phyloP scores from a whole-genome alignment of 2,797 vertebrate genomes.

The Pteronotus mesoamericanus region DNA sequence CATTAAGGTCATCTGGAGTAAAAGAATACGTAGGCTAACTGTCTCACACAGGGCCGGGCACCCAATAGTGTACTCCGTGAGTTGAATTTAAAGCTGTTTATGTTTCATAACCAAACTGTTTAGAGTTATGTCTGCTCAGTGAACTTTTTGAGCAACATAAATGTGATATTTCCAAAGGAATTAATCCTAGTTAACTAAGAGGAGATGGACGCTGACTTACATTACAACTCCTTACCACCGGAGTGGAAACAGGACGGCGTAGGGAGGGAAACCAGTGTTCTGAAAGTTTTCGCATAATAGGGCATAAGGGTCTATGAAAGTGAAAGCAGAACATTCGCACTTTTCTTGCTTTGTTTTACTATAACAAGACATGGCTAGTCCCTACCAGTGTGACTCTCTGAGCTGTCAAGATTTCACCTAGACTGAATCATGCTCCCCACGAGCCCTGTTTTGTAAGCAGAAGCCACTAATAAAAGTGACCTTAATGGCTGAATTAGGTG shows the following conservation, averaged over 20 bases:
- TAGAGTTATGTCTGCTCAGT: neutral
- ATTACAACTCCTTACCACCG: neutral
- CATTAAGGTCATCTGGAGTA: neutral
- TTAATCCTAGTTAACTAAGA: neutral
- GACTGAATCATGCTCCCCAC: slow-evolving; percentile 11
- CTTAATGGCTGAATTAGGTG: neutral
- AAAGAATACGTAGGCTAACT: neutral
- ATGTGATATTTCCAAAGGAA: neutral
- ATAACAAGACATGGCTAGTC: neutral
- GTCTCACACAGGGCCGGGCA: neutral
- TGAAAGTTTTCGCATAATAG: neutral
- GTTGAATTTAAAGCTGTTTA: neutral
- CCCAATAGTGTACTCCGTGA: neutral
- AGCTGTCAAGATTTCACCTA: neutral
- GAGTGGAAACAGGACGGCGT: neutral
- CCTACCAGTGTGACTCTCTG: neutral
- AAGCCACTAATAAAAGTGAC: slow-evolving; percentile 26
- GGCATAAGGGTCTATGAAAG: neutral
- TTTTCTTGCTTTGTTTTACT: slow-evolving; percentile 1
- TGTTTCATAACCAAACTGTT: slow-evolving; percentile 7
- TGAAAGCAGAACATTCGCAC: neutral
- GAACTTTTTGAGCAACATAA: neutral
- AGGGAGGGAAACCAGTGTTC: neutral
- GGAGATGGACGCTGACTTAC: neutral
- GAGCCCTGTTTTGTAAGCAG: slow-evolving; percentile 51